Evolutionary conservation across 2,888 invertebrate genomes (phyloP), one percentile per base, ranked within the genome.

Genomic region (Bimastos eiseni): DNA sequence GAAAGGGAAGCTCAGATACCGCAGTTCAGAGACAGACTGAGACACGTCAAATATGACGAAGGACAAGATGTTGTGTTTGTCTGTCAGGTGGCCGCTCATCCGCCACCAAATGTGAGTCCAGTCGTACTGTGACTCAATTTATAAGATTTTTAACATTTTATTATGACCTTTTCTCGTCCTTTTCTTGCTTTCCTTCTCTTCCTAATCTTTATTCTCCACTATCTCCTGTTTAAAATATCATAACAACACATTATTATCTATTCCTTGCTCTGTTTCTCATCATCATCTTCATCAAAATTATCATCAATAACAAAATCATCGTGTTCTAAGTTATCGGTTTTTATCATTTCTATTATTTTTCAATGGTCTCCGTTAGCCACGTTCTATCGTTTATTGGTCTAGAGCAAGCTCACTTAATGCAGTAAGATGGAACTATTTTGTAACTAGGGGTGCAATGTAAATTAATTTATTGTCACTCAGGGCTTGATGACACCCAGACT

Each of bases 71-170:
- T 97, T 0, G 96, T 97, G 94, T 96, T 98, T 91, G 97, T 98
- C 95, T 98, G 98, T 94, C 96, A 97, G 91, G 98, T 98, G 0
- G 96, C 97, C 89, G 98, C 98, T 0, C 97, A 98, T 95, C 98
- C 98, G 0, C 96, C 96, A 89, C 98, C 98, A 0, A 97, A 97
- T 37, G 97, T 98, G 38, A 94, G 94, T 90, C 70, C 70, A 8
- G 11, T 70, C 30, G 11, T n/a, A n/a, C n/a, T n/a, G n/a, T n/a
- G 19, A 24, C 49, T 21, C 49, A 3, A 49, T 6, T 49, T 49
- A 4, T 19, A n/a, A n/a, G 0, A 70, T 11, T 3, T 70, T 30
- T n/a, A 11, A 70, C n/a, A 70, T 70, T n/a, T 70, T 70, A 70
- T 70, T n/a, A 70, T 8, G 11, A 70, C n/a, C n/a, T 70, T 49